Percentiles rank a stretch among this genome's conserved stretches.
Conservation (phyloP, 1,140 invertebrate species). For the Monochamus saltuarius region DNA sequence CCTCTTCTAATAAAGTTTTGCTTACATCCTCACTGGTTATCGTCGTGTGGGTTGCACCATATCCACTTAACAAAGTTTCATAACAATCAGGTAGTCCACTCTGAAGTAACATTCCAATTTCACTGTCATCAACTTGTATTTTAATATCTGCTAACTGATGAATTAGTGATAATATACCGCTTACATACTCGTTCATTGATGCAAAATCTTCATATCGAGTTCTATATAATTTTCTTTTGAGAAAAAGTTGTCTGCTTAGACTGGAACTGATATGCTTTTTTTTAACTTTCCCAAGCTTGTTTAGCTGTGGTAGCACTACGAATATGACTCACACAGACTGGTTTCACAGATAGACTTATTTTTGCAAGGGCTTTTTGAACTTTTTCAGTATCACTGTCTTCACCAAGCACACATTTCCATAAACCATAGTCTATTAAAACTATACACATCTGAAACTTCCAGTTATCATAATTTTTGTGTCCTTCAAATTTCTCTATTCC, state of each 20-base stretch:
- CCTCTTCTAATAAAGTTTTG: too few species aligned
- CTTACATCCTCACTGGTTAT: not conserved
- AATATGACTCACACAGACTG: not conserved
- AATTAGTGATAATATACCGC: not conserved
- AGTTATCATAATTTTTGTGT: not conserved
- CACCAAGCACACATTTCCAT: not conserved
- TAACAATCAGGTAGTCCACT: not conserved
- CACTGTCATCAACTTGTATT: not conserved
- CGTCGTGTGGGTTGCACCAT: not conserved
- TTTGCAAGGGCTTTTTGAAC: not conserved
- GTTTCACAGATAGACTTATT: slow-evolving; percentile 2
- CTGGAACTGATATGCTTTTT: not conserved
- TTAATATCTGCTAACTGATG: slow-evolving; percentile 1
- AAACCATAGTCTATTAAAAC: too few species aligned
- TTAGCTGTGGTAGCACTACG: not conserved
- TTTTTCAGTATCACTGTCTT: not conserved
- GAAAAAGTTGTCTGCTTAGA: slow-evolving; percentile 1
- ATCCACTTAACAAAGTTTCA: not conserved
- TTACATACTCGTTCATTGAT: too few species aligned
- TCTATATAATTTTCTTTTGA: too few species aligned
- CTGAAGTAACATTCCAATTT: too few species aligned
- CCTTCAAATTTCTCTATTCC: not conserved
- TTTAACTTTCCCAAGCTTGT: not conserved
- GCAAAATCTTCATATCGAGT: too few species aligned
- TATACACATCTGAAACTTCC: not conserved